These are phyloP conservation scores for Hippocampus abdominalis DNA, from an alignment of 2,113 vertebrate genomes.

Conservation along the genomic window DNA sequence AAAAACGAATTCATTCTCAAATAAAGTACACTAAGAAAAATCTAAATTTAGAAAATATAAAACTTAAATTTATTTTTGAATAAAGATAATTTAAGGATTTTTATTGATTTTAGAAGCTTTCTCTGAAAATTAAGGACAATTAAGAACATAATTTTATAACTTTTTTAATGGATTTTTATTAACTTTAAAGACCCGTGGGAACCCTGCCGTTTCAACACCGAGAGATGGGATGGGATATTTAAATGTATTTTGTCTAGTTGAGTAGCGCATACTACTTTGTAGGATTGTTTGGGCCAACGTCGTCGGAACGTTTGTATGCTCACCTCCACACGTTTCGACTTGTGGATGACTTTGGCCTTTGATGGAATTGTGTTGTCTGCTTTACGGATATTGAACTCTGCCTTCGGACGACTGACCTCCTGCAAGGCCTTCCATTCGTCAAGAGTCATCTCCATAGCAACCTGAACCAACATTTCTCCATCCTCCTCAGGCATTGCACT, in stretches of 20 bases:
- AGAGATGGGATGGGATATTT: background rate
- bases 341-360: conserved; percentile 92
- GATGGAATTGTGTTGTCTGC: conserved; percentile 83
- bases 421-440: conserved; percentile 95
- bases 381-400: conserved; percentile 92
- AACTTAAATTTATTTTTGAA: no score
- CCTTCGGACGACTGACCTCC: conserved; percentile 82
- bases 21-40: no score
- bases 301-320: conserved; percentile 23
- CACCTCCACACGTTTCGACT: conserved; percentile 83
- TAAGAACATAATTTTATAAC: no score
- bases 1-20: no score
- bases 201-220: no score
- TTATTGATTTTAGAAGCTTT: no score
- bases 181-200: no score
- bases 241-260: background rate
- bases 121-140: no score
- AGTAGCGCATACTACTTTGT: background rate
- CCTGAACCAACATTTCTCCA: conserved; percentile 75
- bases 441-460: conserved; percentile 88
- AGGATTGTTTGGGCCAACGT: background rate
- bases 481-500: conserved; percentile 45
- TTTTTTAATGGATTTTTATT: no score
- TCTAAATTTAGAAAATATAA: no score
- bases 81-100: no score